Evolutionary conservation across 1,140 invertebrate genomes (phyloP).

Genomic region (Streblospio benedicti): DNA sequence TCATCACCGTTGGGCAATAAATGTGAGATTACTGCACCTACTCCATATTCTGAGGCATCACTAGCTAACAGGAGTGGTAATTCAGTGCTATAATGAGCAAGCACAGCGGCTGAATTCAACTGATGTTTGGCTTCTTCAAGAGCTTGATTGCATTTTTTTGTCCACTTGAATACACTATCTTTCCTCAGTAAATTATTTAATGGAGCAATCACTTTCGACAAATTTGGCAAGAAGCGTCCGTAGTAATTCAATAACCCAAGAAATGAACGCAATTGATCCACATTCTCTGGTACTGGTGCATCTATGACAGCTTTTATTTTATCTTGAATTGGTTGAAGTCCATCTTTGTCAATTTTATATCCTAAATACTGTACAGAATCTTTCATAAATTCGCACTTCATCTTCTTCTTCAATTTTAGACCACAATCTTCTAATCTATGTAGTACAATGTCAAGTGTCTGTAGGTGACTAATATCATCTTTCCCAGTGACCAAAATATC

Average conservation of each 20-base stretch:
- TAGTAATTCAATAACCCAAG: slow-evolving; percentile 8
- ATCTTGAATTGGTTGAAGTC: background rate
- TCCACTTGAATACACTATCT: background rate
- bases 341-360: background rate
- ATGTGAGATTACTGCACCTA: slow-evolving; percentile 49
- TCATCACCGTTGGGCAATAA: slow-evolving; percentile 40
- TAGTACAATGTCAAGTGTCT: too few species aligned
- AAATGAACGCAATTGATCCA: background rate
- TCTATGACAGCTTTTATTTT: slow-evolving; percentile 5
- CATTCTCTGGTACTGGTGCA: background rate
- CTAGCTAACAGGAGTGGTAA: slow-evolving; percentile 44
- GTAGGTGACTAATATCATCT: too few species aligned
- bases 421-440: too few species aligned
- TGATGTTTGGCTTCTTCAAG: slow-evolving; percentile 1
- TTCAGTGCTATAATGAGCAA: too few species aligned
- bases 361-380: slow-evolving; percentile 1
- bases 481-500: too few species aligned
- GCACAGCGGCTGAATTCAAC: background rate
- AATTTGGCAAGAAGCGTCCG: background rate
- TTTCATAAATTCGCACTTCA: background rate
- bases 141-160: background rate
- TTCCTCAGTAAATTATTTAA: slow-evolving; percentile 6
- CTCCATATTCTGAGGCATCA: slow-evolving; percentile 46
- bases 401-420: too few species aligned
- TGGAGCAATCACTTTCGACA: background rate